phyloP scores from a whole-genome alignment of 2,888 invertebrate genomes.

The Trissoscelio sp. region DNA sequence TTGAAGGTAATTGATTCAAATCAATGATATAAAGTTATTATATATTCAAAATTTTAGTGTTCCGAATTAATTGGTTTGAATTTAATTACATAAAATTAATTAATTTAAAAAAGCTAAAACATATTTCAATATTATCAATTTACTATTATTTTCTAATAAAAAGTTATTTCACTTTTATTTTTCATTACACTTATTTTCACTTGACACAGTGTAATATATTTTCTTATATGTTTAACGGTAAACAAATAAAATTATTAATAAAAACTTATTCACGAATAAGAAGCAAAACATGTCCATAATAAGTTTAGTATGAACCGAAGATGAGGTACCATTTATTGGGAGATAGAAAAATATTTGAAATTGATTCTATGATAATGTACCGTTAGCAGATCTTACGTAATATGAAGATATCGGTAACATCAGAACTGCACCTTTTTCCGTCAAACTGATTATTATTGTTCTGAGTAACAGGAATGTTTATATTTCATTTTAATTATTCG shows the following conservation, averaged over 20 bases:
- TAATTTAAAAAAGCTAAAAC: too few relatives aligned
- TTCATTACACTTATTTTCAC: too few relatives aligned
- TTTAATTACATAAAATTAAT: too few relatives aligned
- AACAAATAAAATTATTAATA: constrained; percentile 15
- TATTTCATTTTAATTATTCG: constrained; percentile 18
- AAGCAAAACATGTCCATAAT: constrained; percentile 28
- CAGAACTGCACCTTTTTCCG: constrained; percentile 50
- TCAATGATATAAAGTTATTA: too few relatives aligned
- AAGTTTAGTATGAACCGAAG: constrained; percentile 44
- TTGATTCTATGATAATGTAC: constrained; percentile 63
- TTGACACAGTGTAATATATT: constrained; percentile 3
- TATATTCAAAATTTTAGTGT: too few relatives aligned
- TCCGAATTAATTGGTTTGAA: too few relatives aligned
- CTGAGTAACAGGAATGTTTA: constrained; percentile 6
- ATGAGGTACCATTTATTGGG: constrained; percentile 48
- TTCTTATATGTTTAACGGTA: constrained; percentile 11
- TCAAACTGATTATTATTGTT: constrained; percentile 51
- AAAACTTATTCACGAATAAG: constrained; percentile 9
- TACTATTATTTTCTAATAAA: not conserved
- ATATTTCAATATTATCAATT: too few relatives aligned
- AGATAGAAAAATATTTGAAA: constrained; percentile 45
- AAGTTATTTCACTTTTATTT: too few relatives aligned
- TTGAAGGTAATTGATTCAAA: too few relatives aligned
- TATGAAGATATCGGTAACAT: constrained; percentile 64
- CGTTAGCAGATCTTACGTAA: constrained; percentile 62